A percentile compares a stretch with the other conserved stretches of the same genome.
Evolutionary conservation across 2,797 vertebrate species (phyloP).

Genomic region (Austrolebias charrua): DNA sequence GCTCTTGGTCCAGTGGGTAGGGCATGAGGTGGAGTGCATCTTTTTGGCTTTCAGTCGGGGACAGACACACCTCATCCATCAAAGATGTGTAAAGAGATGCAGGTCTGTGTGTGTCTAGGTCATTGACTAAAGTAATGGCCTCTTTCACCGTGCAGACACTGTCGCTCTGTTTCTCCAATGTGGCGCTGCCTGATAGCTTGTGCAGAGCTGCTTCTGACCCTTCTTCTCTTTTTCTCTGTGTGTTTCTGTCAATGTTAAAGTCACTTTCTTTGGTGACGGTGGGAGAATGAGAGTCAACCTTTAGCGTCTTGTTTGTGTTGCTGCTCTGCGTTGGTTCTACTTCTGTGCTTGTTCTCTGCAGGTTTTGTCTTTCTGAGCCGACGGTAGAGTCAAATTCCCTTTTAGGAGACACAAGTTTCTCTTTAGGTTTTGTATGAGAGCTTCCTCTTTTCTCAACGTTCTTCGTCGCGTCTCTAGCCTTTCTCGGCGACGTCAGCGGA

Average conservation of each 20-base stretch:
- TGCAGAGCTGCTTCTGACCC: slow-evolving; percentile 50
- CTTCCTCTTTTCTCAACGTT: slow-evolving; percentile 59
- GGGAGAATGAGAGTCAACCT: slow-evolving; percentile 52
- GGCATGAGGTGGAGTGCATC: slow-evolving; percentile 75
- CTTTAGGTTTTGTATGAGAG: slow-evolving; percentile 50
- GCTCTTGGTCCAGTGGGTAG: slow-evolving; percentile 75
- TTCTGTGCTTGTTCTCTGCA: slow-evolving; percentile 56
- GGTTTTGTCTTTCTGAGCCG: slow-evolving; percentile 54
- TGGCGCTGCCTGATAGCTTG: slow-evolving; percentile 50
- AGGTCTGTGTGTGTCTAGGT: slow-evolving; percentile 75
- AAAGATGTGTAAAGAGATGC: slow-evolving; percentile 65
- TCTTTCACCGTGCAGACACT: slow-evolving; percentile 74
- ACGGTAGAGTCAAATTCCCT: slow-evolving; percentile 53
- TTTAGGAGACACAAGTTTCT: slow-evolving; percentile 54
- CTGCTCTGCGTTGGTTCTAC: slow-evolving; percentile 38
- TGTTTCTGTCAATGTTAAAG: slow-evolving; percentile 61
- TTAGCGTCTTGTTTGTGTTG: slow-evolving; percentile 58
- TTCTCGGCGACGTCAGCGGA: slow-evolving; percentile 37
- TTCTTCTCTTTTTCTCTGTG: slow-evolving; percentile 61
- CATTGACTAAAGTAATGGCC: slow-evolving; percentile 66
- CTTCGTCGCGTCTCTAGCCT: slow-evolving; percentile 68
- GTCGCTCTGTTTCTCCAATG: slow-evolving; percentile 58
- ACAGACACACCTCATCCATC: slow-evolving; percentile 75
- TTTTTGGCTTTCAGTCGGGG: slow-evolving; percentile 73
- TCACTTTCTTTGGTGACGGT: slow-evolving; percentile 50